phyloP scores from a whole-genome alignment of 64 coral and sea anemone species.

The Montipora efflorescens region DNA sequence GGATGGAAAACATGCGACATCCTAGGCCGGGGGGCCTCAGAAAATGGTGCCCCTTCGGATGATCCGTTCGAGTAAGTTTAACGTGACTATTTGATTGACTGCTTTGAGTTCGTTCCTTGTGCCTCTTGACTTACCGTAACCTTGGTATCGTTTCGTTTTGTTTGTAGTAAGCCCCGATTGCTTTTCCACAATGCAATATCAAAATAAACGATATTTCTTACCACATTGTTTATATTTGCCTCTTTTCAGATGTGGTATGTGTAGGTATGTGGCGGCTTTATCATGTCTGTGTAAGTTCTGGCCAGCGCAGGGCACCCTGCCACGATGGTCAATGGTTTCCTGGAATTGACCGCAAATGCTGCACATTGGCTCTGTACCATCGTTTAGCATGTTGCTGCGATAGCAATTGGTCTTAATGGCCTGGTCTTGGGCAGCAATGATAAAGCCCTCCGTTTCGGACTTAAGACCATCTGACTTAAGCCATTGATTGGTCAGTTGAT shows the following conservation, averaged over 20 bases:
- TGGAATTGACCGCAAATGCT: slow-evolving; percentile 27
- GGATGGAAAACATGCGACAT: too few species aligned
- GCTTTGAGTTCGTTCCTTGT: too few species aligned
- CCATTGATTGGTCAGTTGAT: slow-evolving; percentile 8
- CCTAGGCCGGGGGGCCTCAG: too few species aligned
- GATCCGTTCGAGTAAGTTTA: too few species aligned
- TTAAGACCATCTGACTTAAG: neutral
- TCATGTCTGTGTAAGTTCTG: neutral
- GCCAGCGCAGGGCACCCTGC: slow-evolving; percentile 3
- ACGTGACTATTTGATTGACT: too few species aligned
- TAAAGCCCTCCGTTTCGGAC: slow-evolving; percentile 21
- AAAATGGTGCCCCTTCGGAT: too few species aligned
- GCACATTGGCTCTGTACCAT: slow-evolving; percentile 8
- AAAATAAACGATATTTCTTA: too few species aligned
- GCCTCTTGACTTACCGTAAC: too few species aligned
- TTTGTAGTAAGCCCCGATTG: too few species aligned
- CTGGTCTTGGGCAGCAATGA: slow-evolving; percentile 21
- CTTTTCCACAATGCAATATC: too few species aligned
- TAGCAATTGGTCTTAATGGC: slow-evolving; percentile 2
- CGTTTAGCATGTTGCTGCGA: neutral
- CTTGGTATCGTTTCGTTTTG: too few species aligned
- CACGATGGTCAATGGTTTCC: slow-evolving; percentile 31
- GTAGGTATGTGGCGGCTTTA: slow-evolving; percentile 10
- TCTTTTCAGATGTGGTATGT: neutral
- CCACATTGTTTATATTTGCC: neutral